Evolutionary conservation across 2,113 vertebrate genomes (phyloP).

Genomic region (Muntiacus muntjak): DNA sequence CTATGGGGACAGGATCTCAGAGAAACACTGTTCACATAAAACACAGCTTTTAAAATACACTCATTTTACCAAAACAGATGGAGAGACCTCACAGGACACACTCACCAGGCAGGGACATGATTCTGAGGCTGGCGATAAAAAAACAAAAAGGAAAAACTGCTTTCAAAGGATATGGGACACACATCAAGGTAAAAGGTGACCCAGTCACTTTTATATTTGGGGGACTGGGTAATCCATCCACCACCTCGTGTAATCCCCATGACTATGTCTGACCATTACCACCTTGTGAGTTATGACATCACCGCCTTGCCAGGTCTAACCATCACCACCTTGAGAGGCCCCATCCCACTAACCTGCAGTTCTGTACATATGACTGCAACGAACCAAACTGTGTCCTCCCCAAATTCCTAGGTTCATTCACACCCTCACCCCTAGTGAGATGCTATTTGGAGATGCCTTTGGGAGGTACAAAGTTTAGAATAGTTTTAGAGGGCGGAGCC

Average conservation of each 20-base stretch:
- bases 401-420: fast-evolving
- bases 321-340: neutral
- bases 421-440: neutral
- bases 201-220: neutral
- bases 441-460: neutral
- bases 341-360: neutral
- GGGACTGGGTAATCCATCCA: neutral
- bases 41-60: neutral
- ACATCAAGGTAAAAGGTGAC: neutral
- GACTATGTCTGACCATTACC: neutral
- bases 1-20: neutral
- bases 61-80: neutral
- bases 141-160: neutral
- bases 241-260: neutral
- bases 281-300: neutral
- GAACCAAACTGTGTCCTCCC: neutral
- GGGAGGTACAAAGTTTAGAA: neutral
- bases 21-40: neutral
- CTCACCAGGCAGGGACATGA: neutral
- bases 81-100: neutral
- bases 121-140: neutral
- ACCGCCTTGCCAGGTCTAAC: neutral
- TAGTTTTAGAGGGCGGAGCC: neutral
- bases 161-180: neutral
- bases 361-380: neutral